Percentiles rank a stretch among this genome's conserved stretches.
These are phyloP conservation scores for Caenorhabditis briggsae DNA, from an alignment of 1,140 invertebrate species.

Conservation along the genomic window DNA sequence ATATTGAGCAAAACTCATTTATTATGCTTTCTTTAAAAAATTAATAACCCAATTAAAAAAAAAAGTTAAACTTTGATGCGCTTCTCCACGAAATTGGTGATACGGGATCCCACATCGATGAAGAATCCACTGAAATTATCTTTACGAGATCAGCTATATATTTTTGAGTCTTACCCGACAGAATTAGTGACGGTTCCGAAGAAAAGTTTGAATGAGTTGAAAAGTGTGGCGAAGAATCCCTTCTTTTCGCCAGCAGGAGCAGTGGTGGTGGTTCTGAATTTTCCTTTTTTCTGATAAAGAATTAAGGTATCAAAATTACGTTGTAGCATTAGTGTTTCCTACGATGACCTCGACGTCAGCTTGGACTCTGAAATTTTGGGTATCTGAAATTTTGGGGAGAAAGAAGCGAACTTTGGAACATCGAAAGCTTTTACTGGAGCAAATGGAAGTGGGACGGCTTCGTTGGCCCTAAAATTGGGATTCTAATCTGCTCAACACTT, in stretches of 20 bases:
- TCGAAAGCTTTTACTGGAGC: conserved; percentile 2
- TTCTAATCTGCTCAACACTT: not conserved
- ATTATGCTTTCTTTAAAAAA: not conserved
- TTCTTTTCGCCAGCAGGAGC: not conserved
- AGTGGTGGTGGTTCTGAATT: not conserved
- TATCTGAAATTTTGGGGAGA: not conserved
- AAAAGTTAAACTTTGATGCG: conserved; percentile 1
- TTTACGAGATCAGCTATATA: not conserved
- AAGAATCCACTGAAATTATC: conserved; percentile 3
- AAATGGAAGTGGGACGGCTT: conserved; percentile 13
- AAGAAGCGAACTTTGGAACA: not conserved
- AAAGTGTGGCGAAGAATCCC: conserved; percentile 12
- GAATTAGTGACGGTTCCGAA: conserved; percentile 24
- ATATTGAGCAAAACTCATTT: not conserved
- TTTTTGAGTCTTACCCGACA: not conserved
- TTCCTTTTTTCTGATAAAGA: not conserved
- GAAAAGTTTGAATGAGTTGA: not conserved
- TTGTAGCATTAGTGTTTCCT: not conserved
- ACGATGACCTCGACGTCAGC: conserved; percentile 20
- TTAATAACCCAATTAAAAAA: not conserved
- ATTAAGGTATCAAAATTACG: not conserved
- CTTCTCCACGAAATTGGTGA: conserved; percentile 35
- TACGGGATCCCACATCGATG: conserved; percentile 27
- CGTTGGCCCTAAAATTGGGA: not conserved
- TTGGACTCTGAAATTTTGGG: not conserved